Evolutionary conservation across 2,888 invertebrate species (phyloP).

Genomic region (Drosophila yooni): DNA sequence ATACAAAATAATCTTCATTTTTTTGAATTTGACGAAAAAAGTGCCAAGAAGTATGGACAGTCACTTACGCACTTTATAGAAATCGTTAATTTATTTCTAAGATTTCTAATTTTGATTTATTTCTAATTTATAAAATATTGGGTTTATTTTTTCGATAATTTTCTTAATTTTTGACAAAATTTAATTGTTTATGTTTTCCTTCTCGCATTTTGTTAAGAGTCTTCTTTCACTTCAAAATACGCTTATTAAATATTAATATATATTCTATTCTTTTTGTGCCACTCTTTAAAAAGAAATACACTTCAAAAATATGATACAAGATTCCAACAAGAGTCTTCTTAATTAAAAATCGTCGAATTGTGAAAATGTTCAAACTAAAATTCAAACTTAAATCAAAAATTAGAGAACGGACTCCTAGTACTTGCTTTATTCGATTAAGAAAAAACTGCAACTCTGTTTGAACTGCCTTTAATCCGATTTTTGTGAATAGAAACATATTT

Average conservation of each 20-base stretch:
- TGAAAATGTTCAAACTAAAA: no score
- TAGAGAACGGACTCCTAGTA: not conserved
- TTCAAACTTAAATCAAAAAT: not conserved
- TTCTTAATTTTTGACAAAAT: not conserved
- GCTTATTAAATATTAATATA: not conserved
- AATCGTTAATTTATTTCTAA: not conserved
- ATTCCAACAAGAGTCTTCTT: not conserved
- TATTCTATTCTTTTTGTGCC: not conserved
- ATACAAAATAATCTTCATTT: not conserved
- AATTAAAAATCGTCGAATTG: no score
- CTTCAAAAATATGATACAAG: not conserved
- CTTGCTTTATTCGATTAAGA: not conserved
- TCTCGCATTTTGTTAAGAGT: not conserved
- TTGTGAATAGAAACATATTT: constrained; percentile 3
- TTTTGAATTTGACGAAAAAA: not conserved
- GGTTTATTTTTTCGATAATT: not conserved
- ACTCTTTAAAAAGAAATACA: not conserved
- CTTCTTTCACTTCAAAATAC: not conserved
- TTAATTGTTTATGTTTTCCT: no score
- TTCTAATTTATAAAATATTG: not conserved
- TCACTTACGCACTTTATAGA: not conserved
- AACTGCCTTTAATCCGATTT: not conserved
- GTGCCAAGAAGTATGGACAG: not conserved
- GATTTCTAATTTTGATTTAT: no score
- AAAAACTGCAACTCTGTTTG: not conserved